Evolutionary conservation across 1,140 invertebrate genomes (phyloP), one percentile per base, ranked within the genome.

Genomic region (Cyphomyrmex costatus): DNA sequence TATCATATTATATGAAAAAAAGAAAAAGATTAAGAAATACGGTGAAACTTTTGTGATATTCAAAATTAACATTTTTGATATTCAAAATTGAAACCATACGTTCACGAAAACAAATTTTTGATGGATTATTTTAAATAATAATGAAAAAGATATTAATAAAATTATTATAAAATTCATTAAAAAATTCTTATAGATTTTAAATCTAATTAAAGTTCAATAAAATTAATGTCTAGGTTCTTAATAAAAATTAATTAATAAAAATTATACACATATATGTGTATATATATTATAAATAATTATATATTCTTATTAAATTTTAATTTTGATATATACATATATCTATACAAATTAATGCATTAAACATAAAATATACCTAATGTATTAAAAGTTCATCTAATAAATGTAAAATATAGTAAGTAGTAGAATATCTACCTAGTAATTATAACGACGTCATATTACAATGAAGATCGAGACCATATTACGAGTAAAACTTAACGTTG

Each of bases 401-500:
- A 51, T 51, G 19, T 21, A 56, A 53, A 53, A 53, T 53, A 14
- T n/a, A 19, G 4, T 51, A 19, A n/a, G n/a, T n/a, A n/a, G n/a
- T n/a, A n/a, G n/a, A n/a, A n/a, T 6, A 51, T 19, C 6, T 19
- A 49, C 16, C 12, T 2, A 49, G 10, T 53, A 53, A n/a, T n/a
- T n/a, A n/a, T n/a, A n/a, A n/a, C 2, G 0, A 27, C n/a, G 46
- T 73, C 5, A 70, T 6, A 3, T 51, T 36, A 4, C n/a, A 12
- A 42, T 1, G 5, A 19, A 42, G 8, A 10, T 46, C 7, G 19
- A 60, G 1, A 4, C 60, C 0, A n/a, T 56, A 60, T 30, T 60
- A n/a, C n/a, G n/a, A n/a, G n/a, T n/a, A 74, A 83, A 56, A 82
- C 0, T 36, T 56, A 49, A 80, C 24, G 61, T 4, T 49, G 8